phyloP scores from a whole-genome alignment of 2,888 invertebrate genomes.

The Trichacis sp. region DNA sequence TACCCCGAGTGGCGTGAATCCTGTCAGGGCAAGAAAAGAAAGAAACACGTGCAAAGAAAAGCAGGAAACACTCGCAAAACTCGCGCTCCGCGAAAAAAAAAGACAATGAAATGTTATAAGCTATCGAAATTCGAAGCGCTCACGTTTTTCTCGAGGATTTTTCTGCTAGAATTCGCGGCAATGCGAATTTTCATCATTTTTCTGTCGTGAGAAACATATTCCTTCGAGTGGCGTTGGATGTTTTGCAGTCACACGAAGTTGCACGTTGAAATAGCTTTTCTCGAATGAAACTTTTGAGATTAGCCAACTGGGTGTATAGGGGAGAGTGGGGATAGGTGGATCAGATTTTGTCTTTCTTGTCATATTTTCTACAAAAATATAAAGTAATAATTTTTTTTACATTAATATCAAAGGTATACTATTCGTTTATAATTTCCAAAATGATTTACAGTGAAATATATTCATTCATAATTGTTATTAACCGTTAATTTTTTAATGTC shows the following conservation, averaged over 20 bases:
- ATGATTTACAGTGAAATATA: no score
- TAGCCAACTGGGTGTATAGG: no score
- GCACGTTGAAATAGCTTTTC: background rate
- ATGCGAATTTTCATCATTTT: background rate
- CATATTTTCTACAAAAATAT: no score
- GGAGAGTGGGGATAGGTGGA: no score
- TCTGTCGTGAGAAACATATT: background rate
- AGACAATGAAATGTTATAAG: constrained; percentile 2
- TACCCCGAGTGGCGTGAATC: constrained; percentile 24
- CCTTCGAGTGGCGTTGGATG: background rate
- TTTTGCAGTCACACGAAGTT: background rate
- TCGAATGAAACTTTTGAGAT: background rate
- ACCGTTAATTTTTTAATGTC: no score
- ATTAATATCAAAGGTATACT: no score
- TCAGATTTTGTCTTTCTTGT: no score
- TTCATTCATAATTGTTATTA: no score
- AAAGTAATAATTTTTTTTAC: no score
- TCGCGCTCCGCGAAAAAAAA: background rate
- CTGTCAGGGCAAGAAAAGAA: constrained; percentile 9
- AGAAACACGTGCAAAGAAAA: background rate
- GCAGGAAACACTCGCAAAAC: no score
- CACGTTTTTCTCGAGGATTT: background rate
- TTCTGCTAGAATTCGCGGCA: background rate
- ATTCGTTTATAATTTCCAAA: no score
- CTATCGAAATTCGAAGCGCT: constrained; percentile 31